phyloP scores from a whole-genome alignment of 1,140 invertebrate species.

The Drosophila pandora region DNA sequence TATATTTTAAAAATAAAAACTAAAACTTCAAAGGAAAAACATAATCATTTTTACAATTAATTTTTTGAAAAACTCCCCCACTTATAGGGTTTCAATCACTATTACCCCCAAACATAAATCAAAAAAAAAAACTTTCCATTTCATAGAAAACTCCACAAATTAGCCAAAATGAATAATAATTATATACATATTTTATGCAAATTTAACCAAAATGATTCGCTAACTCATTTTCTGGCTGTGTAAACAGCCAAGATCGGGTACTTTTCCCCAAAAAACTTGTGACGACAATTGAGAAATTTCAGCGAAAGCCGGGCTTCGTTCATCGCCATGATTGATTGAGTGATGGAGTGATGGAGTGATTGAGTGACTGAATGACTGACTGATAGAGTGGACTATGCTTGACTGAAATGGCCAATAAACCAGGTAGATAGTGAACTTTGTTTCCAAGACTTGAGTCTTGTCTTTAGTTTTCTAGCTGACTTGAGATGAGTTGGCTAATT shows the following conservation, averaged over 20 bases:
- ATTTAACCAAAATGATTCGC: background rate
- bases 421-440: conserved; percentile 8
- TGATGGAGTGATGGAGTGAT: background rate
- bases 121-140: background rate
- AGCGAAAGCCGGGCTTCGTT: conserved; percentile 32
- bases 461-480: background rate
- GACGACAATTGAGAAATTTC: conserved; percentile 49
- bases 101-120: too few species aligned
- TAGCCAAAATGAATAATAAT: background rate
- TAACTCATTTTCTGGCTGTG: conserved; percentile 5
- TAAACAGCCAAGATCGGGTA: conserved; percentile 7
- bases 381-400: conserved; percentile 2
- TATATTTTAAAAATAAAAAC: too few species aligned
- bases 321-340: conserved; percentile 29
- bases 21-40: too few species aligned
- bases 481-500: conserved; percentile 18
- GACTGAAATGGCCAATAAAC: background rate
- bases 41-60: too few species aligned
- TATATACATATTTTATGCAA: background rate
- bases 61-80: too few species aligned
- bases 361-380: background rate
- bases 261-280: conserved; percentile 22
- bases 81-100: too few species aligned
- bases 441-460: background rate
- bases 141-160: too few species aligned